A percentile compares a stretch with the other conserved stretches of the same genome.
Evolutionary conservation across 2,113 vertebrate genomes (phyloP).

Genomic region (Gila orcuttii): DNA sequence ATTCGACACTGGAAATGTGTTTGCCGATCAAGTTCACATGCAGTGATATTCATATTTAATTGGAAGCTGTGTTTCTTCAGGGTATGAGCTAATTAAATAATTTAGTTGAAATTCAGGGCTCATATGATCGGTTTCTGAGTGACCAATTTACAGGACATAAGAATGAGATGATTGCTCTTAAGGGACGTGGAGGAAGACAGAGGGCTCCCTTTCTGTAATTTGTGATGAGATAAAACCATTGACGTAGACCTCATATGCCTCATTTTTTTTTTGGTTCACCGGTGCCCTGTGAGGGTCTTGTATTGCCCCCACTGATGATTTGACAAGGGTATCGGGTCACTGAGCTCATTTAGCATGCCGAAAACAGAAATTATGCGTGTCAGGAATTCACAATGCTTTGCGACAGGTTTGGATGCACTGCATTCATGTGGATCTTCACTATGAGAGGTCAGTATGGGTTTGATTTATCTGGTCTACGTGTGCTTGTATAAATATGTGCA

Average conservation of each 20-base stretch:
- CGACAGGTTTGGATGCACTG: not conserved
- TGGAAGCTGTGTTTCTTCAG: not conserved
- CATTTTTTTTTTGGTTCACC: not conserved
- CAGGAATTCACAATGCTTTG: constrained; percentile 28
- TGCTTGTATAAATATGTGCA: not conserved
- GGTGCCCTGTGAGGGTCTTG: not conserved
- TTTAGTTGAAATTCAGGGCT: not conserved
- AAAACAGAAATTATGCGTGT: constrained; percentile 1
- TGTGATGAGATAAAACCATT: constrained; percentile 9
- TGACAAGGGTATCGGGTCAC: constrained; percentile 10
- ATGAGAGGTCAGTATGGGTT: constrained; percentile 2
- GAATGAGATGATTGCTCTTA: not conserved
- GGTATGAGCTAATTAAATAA: constrained; percentile 23
- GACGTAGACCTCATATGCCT: constrained; percentile 4
- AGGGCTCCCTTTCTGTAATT: not conserved
- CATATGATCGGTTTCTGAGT: not conserved
- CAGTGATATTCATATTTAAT: not conserved
- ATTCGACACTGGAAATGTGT: constrained; percentile 3
- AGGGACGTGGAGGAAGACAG: constrained; percentile 6
- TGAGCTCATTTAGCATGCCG: constrained; percentile 14
- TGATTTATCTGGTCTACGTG: not conserved
- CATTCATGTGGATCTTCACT: not conserved
- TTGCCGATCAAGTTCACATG: not conserved
- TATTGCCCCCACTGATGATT: constrained; percentile 11
- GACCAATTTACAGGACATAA: not conserved